Base-by-base conservation (phyloP, 2,797 vertebrate genomes). In the Eupleurogrammus muticus region DNA sequence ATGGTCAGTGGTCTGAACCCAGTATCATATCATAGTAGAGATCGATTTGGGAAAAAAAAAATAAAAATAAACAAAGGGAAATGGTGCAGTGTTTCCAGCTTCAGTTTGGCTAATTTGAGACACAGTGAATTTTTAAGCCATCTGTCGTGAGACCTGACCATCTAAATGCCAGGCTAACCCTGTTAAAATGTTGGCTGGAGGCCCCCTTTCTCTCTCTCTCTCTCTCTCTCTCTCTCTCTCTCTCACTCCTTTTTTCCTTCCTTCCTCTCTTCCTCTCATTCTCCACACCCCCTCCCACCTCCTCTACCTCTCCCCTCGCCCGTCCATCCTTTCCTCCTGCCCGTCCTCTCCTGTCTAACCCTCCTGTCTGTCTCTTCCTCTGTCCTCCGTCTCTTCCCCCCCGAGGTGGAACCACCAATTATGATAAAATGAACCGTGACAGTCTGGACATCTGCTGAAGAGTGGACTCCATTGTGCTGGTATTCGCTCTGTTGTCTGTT, bases 351-450 rank as follows among this genome's bases (percentile, higher is more conserved):
- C 58, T 51, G 42, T 81, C 70, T 64, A 23, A 59, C 36, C 38
- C 40, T 55, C 40, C 75, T 70, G 66, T 77, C 75, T 70, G 58
- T 57, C 75, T 81, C 38, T 35, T 54, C 14, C 23, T 51, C 51
- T 59, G 54, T 36, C 44, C 73, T 75, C 66, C 34, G 42, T 67
- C 66, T 68, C 40, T 50, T 57, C 57, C 38, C 67, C 75, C 74
- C 72, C 13, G 81, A 82, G 77, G 77, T 38, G 32, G 59, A 71
- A 68, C 66, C 74, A 80, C 65, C 76, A 83, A 90, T 87, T 88
- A 90, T 83, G 83, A 86, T 73, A 70, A 80, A 87, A 83, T 82
- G 78, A 81, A 81, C 64, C 58, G 0, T 88, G 86, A 88, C 86
- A 86, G 85, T 40, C 58, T 50, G 74, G 79, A 83, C 83, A 85